Percentiles rank a stretch among this genome's conserved stretches.
These are phyloP conservation scores for Anadara kagoshimensis DNA, from an alignment of 1,140 invertebrate species.

Conservation along the genomic window DNA sequence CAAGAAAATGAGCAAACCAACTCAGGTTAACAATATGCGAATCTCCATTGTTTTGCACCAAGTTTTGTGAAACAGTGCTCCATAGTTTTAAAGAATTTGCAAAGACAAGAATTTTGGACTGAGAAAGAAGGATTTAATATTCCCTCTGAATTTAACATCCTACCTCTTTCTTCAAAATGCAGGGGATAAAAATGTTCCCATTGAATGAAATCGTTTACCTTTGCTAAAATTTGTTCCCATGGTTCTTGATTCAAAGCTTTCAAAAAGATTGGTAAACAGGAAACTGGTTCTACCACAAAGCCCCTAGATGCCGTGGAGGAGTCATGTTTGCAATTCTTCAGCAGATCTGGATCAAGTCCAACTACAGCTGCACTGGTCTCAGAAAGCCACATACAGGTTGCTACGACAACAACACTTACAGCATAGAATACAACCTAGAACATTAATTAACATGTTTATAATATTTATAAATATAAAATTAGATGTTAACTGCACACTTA, in stretches of 20 bases:
- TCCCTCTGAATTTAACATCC: too few relatives aligned
- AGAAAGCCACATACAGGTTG: conserved; percentile 33
- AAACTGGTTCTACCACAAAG: background rate
- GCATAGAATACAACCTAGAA: conserved; percentile 44
- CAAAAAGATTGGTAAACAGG: conserved; percentile 37
- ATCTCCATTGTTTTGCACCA: too few relatives aligned
- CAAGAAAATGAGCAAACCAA: too few relatives aligned
- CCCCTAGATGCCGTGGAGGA: background rate
- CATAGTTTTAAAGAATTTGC: too few relatives aligned
- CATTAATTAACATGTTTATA: background rate
- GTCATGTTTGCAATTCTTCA: conserved; percentile 1
- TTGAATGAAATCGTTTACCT: conserved; percentile 19
- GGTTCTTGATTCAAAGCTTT: conserved; percentile 32
- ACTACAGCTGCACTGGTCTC: conserved; percentile 20
- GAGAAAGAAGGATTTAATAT: too few relatives aligned
- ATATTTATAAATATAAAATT: background rate
- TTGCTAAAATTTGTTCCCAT: conserved; percentile 48
- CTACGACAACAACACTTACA: conserved; percentile 30
- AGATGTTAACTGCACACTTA: background rate
- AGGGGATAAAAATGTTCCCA: too few relatives aligned
- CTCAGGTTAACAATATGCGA: too few relatives aligned
- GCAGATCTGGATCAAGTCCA: conserved; percentile 33
- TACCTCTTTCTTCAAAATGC: too few relatives aligned
- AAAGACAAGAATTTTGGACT: too few relatives aligned
- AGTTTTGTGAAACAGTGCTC: too few relatives aligned